Conservation (phyloP, 2,113 vertebrate genomes). For the Xiphophorus maculatus region DNA sequence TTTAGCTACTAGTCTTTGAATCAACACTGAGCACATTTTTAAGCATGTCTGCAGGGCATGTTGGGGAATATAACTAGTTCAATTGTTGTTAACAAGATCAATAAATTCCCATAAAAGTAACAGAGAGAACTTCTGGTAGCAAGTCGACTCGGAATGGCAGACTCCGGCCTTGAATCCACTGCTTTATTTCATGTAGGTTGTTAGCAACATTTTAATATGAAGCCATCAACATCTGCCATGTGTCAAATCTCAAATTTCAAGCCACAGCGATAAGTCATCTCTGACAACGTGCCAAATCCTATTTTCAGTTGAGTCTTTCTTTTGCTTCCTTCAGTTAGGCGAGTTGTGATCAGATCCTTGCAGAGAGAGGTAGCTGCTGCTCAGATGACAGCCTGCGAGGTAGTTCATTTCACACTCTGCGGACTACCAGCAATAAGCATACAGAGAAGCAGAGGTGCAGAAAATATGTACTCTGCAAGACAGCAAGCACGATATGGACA, state of each 20-base stretch:
- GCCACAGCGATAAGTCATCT: slow-evolving; percentile 3
- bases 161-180: slow-evolving; percentile 10
- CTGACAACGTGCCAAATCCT: not conserved
- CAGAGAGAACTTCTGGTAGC: slow-evolving; percentile 41
- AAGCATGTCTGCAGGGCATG: slow-evolving; percentile 29
- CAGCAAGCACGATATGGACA: not conserved
- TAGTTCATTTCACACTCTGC: slow-evolving; percentile 44
- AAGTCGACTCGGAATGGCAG: slow-evolving; percentile 21
- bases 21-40: slow-evolving; percentile 12
- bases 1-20: slow-evolving; percentile 62
- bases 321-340: not conserved
- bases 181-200: not conserved
- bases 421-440: slow-evolving; percentile 26
- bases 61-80: slow-evolving; percentile 60
- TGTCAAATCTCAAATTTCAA: slow-evolving; percentile 5
- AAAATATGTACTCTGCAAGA: slow-evolving; percentile 23
- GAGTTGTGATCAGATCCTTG: slow-evolving; percentile 17
- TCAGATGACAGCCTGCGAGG: slow-evolving; percentile 34
- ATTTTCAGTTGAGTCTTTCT: slow-evolving; percentile 6
- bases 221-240: not conserved
- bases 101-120: slow-evolving; percentile 60
- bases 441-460: slow-evolving; percentile 33
- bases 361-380: slow-evolving; percentile 32
- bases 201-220: not conserved
- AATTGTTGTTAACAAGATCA: slow-evolving; percentile 44